Percentiles rank a stretch among this genome's conserved stretches.
Conservation (phyloP, 2,888 invertebrate genomes). For the Eristalis intricaria region DNA sequence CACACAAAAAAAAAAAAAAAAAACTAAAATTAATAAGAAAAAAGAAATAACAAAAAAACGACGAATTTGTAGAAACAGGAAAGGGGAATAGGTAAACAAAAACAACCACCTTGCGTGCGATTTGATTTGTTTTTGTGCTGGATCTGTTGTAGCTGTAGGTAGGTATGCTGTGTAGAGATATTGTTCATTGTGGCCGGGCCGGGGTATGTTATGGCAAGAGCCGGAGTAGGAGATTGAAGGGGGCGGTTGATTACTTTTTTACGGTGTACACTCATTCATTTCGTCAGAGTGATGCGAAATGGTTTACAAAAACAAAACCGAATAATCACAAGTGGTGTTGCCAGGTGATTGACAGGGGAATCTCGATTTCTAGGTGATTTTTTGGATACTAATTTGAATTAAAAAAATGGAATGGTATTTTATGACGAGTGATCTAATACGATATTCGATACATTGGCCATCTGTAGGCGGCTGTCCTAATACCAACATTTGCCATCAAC, state of each 20-base stretch:
- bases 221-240: slow-evolving; percentile 1
- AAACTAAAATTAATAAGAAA: slow-evolving; percentile 8
- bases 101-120: slow-evolving; percentile 69
- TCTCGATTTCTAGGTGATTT: not conserved
- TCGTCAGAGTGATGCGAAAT: slow-evolving; percentile 60
- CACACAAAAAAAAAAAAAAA: slow-evolving; percentile 11
- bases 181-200: not conserved
- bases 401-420: too few species aligned
- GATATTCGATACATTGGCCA: too few species aligned
- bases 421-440: too few species aligned
- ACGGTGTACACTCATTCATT: slow-evolving; percentile 56
- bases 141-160: slow-evolving; percentile 6
- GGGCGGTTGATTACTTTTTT: slow-evolving; percentile 45
- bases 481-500: too few species aligned
- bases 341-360: slow-evolving; percentile 13
- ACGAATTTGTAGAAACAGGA: slow-evolving; percentile 42
- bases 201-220: not conserved
- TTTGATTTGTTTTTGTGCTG: slow-evolving; percentile 53
- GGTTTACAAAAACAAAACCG: slow-evolving; percentile 64
- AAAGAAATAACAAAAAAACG: slow-evolving; percentile 7
- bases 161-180: slow-evolving; percentile 17
- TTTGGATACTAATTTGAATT: not conserved
- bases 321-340: slow-evolving; percentile 59
- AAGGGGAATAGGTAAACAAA: slow-evolving; percentile 67
- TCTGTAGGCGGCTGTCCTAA: too few species aligned